Evolutionary conservation across 1,140 invertebrate species (phyloP).

Genomic region (Leptinotarsa undecemlineata): DNA sequence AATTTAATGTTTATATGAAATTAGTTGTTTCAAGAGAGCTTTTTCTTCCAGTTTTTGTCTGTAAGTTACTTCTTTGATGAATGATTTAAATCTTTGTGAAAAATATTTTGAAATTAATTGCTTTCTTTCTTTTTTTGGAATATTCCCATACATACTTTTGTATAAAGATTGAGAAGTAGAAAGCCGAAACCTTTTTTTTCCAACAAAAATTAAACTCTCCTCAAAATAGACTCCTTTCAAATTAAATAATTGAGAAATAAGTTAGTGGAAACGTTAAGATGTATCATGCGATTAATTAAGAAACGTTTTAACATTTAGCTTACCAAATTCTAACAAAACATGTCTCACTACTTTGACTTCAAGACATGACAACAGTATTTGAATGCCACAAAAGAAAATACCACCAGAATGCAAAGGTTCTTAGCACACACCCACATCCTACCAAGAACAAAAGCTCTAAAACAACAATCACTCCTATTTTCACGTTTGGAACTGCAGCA

Average conservation of each 20-base stretch:
- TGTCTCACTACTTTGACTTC: not conserved
- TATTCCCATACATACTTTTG: no score
- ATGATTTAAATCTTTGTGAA: no score
- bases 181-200: no score
- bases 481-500: not conserved
- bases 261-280: constrained; percentile 8
- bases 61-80: no score
- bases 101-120: no score
- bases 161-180: no score
- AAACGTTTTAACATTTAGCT: not conserved
- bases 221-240: no score
- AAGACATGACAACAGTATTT: constrained; percentile 7
- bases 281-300: not conserved
- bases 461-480: constrained; percentile 10
- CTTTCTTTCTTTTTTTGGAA: no score
- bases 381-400: constrained; percentile 8
- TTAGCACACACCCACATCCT: constrained; percentile 6
- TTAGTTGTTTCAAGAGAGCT: no score
- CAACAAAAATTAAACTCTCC: no score
- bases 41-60: no score
- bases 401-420: not conserved
- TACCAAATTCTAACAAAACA: not conserved
- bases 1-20: no score
- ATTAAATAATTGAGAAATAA: not conserved
- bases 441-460: not conserved